phyloP scores from a whole-genome alignment of 2,888 invertebrate genomes.

The Branchipolynoe longqiensis region DNA sequence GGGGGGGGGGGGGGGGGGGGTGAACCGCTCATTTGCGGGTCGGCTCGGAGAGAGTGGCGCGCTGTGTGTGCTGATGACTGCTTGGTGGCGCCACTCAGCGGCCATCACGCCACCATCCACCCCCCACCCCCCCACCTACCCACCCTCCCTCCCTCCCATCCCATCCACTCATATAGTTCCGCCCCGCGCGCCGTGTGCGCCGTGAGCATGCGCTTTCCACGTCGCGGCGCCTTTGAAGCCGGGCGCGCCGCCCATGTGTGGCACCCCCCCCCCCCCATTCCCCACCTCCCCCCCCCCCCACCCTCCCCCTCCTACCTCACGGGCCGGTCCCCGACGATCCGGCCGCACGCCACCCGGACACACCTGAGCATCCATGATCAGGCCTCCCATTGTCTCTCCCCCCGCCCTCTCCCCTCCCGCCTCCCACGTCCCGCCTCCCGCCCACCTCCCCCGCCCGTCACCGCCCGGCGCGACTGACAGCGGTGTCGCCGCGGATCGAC shows the following conservation, averaged over 20 bases:
- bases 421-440: not conserved
- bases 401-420: not conserved
- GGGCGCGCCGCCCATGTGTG: not conserved
- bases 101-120: no score
- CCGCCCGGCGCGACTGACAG: not conserved
- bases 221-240: not conserved
- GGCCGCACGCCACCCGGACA: constrained; percentile 7
- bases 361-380: constrained; percentile 16
- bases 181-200: not conserved
- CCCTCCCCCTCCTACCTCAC: not conserved
- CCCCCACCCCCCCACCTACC: not conserved
- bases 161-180: not conserved
- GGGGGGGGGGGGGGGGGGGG: constrained; percentile 7
- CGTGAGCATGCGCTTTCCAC: constrained; percentile 31
- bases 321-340: not conserved
- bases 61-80: no score
- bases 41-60: not conserved
- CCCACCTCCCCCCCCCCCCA: not conserved
- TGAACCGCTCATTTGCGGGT: constrained; percentile 17
- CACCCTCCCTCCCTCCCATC: not conserved
- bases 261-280: not conserved
- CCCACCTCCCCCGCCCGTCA: not conserved
- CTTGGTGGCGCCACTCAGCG: not conserved
- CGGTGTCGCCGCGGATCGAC: constrained; percentile 16
- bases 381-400: not conserved